These are phyloP conservation scores for Pitangus sulphuratus DNA, from an alignment of 2,797 vertebrate genomes.

Conservation along the genomic window DNA sequence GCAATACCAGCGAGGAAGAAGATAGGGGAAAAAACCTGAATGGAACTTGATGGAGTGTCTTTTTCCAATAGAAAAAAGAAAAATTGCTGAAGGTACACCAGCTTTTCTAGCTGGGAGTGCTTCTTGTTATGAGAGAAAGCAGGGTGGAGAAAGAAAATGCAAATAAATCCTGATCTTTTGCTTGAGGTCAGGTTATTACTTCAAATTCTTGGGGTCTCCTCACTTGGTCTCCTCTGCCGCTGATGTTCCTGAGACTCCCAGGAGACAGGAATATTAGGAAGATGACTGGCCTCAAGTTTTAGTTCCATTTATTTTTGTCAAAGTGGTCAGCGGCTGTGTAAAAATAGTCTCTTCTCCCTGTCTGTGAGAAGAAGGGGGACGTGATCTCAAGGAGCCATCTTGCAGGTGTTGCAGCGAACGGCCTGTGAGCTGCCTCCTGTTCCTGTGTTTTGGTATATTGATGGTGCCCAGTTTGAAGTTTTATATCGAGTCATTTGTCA, in stretches of 20 bases:
- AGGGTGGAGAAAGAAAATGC: neutral
- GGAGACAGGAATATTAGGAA: neutral
- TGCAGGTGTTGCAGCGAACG: neutral
- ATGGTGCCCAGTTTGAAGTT: neutral
- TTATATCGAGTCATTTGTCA: neutral
- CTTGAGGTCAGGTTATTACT: neutral
- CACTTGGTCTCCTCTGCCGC: neutral
- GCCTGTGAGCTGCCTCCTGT: fast-evolving
- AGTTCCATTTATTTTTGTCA: constrained; percentile 1
- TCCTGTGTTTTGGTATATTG: fast-evolving
- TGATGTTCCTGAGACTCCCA: neutral
- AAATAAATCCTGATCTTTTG: neutral
- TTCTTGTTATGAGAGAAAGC: neutral
- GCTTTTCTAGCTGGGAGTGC: neutral
- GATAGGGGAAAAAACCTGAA: neutral
- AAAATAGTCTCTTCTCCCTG: constrained; percentile 5
- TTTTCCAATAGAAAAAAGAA: neutral
- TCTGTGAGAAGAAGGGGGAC: neutral
- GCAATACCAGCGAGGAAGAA: neutral
- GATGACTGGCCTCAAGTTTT: neutral
- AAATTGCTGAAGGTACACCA: neutral
- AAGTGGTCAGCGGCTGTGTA: neutral
- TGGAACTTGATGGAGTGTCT: neutral
- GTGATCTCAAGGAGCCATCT: neutral
- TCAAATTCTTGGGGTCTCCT: neutral